Base-by-base conservation (phyloP, 2,113 vertebrate genomes). In the Marcusenius ussheri region DNA sequence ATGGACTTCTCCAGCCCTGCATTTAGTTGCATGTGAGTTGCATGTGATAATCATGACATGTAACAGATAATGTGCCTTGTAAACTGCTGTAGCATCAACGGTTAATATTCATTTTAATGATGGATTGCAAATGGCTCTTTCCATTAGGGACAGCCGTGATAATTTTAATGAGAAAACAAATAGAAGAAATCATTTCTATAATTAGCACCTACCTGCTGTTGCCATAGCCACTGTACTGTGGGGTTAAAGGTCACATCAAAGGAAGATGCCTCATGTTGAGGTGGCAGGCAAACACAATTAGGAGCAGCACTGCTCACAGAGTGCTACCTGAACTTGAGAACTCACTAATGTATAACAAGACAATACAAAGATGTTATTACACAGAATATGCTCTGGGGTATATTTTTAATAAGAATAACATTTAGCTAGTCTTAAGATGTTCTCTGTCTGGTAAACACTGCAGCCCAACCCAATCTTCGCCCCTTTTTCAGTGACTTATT, bases 141-240 rank as follows among this genome's bases (percentile, higher is more conserved):
- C 42, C 45, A 49, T 21, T 45, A 7, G 42, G 24, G 58, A 47
- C 88, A 74, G 27, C 21, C 3, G n/a, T 49, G 39, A 74, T 74
- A 35, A 74, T 70, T 88, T 74, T 74, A 74, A 88, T 88, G 62
- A 74, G 56, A 47, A 47, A 47, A 88, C 58, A 74, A 70, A 70
- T 49, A 27, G 62, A 46, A 21, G 53, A 88, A 88, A 88, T 88
- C 66, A 62, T 88, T 58, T 45, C 27, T 62, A 45, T 62, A 62
- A 88, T 58, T 35, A n/a, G 19, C 87, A 27, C 17, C 31, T 88
- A 27, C 39, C 53, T 49, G 45, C n/a, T 46, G 88, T 87, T 87
- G 85, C 58, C 46, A 74, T 47, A n/a, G 88, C 4, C 15, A 42
- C 51, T 21, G 27, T 15, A 7, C 50, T 53, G 31, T 56, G n/a